phyloP scores from a whole-genome alignment of 1,140 invertebrate species.

The Calycopis cecrops region DNA sequence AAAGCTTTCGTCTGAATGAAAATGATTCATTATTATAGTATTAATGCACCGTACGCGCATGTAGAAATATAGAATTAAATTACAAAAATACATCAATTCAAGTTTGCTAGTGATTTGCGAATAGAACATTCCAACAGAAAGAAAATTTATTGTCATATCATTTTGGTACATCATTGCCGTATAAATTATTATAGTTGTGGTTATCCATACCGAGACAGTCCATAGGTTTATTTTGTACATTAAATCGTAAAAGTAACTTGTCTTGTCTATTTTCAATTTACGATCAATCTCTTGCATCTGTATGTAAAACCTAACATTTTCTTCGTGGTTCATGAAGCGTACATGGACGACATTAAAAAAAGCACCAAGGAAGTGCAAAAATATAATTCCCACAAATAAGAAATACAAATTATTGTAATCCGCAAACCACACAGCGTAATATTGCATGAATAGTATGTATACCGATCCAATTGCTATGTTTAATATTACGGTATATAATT shows the following conservation, averaged over 20 bases:
- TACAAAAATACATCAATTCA: constrained; percentile 36
- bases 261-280: constrained; percentile 34
- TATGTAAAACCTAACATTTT: constrained; percentile 39
- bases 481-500: constrained; percentile 32
- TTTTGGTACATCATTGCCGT: not conserved
- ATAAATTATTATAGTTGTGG: constrained; percentile 12
- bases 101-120: constrained; percentile 25
- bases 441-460: not conserved
- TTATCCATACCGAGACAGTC: constrained; percentile 19
- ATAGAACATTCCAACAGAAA: constrained; percentile 20
- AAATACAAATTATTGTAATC: not conserved
- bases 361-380: constrained; percentile 23
- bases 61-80: constrained; percentile 39
- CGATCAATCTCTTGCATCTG: constrained; percentile 47
- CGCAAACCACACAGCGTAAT: not conserved
- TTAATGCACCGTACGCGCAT: constrained; percentile 40
- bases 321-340: constrained; percentile 34
- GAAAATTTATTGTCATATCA: not conserved
- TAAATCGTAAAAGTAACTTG: constrained; percentile 20
- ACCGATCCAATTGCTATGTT: constrained; percentile 5
- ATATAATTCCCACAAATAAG: not conserved
- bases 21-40: constrained; percentile 36
- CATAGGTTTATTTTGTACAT: constrained; percentile 34
- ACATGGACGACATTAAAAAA: constrained; percentile 35
- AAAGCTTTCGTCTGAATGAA: constrained; percentile 9